Evolutionary conservation across 2,888 invertebrate species (phyloP).

Genomic region (Eristalis intricaria): DNA sequence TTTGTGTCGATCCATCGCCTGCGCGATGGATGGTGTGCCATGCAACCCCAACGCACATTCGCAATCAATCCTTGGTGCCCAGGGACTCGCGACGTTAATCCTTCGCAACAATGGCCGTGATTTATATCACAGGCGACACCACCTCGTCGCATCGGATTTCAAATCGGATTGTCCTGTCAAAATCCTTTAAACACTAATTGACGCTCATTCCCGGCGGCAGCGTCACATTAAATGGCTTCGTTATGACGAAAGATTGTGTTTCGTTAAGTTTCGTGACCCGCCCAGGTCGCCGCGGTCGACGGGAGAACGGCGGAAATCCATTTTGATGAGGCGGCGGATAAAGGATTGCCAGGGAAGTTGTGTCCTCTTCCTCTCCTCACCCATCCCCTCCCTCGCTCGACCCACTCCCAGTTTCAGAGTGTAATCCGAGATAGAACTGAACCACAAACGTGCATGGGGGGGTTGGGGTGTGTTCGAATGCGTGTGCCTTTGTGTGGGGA

Average conservation of each 20-base stretch:
- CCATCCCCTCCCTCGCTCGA: background rate
- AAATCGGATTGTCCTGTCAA: background rate
- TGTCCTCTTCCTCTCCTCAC: slow-evolving; percentile 1
- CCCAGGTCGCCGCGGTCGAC: background rate
- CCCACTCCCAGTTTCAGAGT: background rate
- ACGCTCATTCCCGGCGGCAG: background rate
- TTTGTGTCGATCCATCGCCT: background rate
- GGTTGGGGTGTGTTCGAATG: background rate
- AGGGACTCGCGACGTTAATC: background rate
- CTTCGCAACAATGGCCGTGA: background rate
- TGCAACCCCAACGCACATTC: no score
- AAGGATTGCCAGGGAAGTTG: slow-evolving; percentile 20
- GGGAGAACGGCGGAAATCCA: background rate
- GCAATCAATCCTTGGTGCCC: no score
- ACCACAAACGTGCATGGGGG: background rate
- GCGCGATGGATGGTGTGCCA: no score
- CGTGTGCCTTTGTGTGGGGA: background rate
- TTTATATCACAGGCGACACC: background rate
- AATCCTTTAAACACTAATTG: slow-evolving; percentile 26
- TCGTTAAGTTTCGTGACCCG: background rate
- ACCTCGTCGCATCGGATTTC: background rate
- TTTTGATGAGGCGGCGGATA: slow-evolving; percentile 2
- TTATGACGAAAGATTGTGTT: background rate
- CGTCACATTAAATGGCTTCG: slow-evolving; percentile 10
- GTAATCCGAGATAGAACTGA: slow-evolving; percentile 12